These are phyloP conservation scores for Uria aalge DNA, from an alignment of 2,113 vertebrate genomes.

Conservation along the genomic window DNA sequence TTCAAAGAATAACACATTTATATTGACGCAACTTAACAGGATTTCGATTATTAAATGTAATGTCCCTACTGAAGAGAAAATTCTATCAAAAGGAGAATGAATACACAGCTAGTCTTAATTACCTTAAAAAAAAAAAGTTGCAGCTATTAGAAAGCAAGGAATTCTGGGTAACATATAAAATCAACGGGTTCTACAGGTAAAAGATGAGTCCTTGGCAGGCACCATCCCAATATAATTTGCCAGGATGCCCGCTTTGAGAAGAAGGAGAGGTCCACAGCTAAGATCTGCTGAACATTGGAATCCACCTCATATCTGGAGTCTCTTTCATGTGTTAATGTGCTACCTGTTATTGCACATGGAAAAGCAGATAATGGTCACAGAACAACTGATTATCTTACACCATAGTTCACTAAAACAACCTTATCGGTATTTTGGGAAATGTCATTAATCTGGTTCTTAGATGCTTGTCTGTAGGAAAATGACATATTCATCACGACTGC, in stretches of 20 bases:
- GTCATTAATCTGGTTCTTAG: neutral
- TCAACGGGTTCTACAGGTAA: neutral
- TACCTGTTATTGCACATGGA: neutral
- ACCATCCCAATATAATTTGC: neutral
- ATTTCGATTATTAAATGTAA: neutral
- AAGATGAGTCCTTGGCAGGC: neutral
- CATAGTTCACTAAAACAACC: neutral
- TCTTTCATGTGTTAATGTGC: neutral
- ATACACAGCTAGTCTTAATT: neutral
- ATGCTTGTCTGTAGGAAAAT: neutral
- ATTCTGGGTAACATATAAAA: neutral
- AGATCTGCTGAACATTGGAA: neutral
- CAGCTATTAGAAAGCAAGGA: neutral
- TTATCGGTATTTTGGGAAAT: neutral
- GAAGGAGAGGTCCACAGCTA: neutral
- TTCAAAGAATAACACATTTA: neutral
- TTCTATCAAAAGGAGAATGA: neutral
- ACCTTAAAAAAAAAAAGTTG: neutral
- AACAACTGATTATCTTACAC: neutral
- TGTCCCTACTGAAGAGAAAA: neutral
- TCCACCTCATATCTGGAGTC: neutral
- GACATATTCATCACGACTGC: neutral
- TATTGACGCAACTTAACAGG: neutral
- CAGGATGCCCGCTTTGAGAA: neutral
- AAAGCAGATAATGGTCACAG: neutral